Evolutionary conservation across 2,888 invertebrate species (phyloP), one percentile per base, ranked within the genome.

Genomic region (Epirrhoe alternata): DNA sequence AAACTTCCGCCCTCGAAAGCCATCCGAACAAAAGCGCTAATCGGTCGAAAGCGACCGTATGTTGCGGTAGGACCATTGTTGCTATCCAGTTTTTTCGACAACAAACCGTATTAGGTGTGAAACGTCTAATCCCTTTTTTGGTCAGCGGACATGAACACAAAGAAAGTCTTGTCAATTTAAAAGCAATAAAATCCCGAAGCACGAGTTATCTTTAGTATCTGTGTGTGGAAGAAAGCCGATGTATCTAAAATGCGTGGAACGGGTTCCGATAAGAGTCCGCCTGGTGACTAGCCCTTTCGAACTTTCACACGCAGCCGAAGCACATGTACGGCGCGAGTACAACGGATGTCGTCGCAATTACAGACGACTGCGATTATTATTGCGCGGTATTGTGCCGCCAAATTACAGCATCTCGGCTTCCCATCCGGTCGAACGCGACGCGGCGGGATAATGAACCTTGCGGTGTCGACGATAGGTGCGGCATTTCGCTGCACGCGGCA

Each of bases 271-370:
- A 85, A 83, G 72, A 75, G 75, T 77, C 78, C 74, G 82, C 69
- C 78, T 75, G 75, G 79, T 73, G 79, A 77, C 79, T 77, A 82
- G 85, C 84, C 86, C 85, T 86, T 87, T 84, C 85, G 83, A 88
- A 90, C 90, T 92, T 92, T 92, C 92, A 90, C 92, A 92, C 91
- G 90, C 70, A 74, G 61, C 67, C 75, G 64, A 61, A 57, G 79
- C 86, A 87, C 84, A 86, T 84, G 84, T 84, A 81, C 74, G 76
- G 77, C 79, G 82, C 83, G 77, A 78, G 85, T 77, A 78, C 81
- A 81, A 83, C 92, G 92, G 92, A 92, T 91, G 92, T 88, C 89
- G 87, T 81, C 84, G 89, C 90, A 90, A 91, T 92, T 91, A 92
- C 89, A 81, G 79, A 75, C 81, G 82, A 81, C 85, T 86, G 86